Conservation (phyloP, 2,888 invertebrate genomes). For the Cepaea hortensis region DNA sequence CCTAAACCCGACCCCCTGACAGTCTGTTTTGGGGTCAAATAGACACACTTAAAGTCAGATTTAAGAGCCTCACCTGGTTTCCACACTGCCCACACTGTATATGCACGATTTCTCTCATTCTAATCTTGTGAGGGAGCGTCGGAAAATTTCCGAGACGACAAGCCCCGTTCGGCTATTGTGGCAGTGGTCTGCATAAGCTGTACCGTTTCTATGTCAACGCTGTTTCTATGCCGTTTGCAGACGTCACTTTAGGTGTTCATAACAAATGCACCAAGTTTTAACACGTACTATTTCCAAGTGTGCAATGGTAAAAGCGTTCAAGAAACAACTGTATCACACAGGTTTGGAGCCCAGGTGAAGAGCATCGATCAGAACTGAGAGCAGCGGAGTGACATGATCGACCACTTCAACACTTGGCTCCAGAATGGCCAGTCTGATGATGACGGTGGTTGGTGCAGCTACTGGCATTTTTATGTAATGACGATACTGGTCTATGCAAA, state of each 20-base stretch:
- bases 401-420: too few relatives aligned
- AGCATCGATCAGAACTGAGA: too few relatives aligned
- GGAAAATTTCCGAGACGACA: slow-evolving; percentile 49
- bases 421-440: too few relatives aligned
- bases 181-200: slow-evolving; percentile 17
- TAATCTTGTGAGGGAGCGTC: slow-evolving; percentile 35
- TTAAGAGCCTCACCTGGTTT: slow-evolving; percentile 63
- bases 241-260: neutral
- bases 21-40: too few relatives aligned
- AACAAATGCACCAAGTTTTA: neutral
- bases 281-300: neutral
- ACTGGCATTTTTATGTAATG: too few relatives aligned
- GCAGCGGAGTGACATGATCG: too few relatives aligned
- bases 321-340: too few relatives aligned
- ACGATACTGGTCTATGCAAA: too few relatives aligned
- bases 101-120: slow-evolving; percentile 69
- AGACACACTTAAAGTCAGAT: slow-evolving; percentile 31
- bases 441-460: too few relatives aligned
- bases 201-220: slow-evolving; percentile 20
- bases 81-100: slow-evolving; percentile 69
- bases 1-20: too few relatives aligned
- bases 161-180: slow-evolving; percentile 26
- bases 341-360: too few relatives aligned
- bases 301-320: too few relatives aligned
- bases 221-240: neutral